Evolutionary conservation across 2,113 vertebrate species (phyloP).

Genomic region (Centrocercus urophasianus): DNA sequence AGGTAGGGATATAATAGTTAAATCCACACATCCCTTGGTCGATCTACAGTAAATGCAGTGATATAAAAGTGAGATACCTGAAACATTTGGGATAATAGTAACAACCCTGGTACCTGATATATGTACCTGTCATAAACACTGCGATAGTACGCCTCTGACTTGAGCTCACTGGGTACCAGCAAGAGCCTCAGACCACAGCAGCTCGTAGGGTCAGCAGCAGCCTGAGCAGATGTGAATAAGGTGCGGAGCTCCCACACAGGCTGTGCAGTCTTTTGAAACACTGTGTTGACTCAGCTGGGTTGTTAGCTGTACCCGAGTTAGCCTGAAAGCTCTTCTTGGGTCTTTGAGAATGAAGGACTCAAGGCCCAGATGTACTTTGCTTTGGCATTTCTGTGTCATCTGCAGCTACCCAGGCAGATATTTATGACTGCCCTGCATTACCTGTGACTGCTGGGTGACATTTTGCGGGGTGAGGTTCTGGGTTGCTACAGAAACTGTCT

Average conservation of each 20-base stretch:
- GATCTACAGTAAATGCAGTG: neutral
- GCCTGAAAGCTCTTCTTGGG: neutral
- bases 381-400: neutral
- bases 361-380: neutral
- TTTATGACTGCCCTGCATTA: neutral
- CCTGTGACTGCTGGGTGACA: neutral
- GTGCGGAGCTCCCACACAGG: neutral
- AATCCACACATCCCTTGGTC: neutral
- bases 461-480: conserved; percentile 20
- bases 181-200: neutral
- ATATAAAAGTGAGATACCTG: neutral
- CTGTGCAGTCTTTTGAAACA: neutral
- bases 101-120: neutral
- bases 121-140: neutral
- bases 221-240: neutral
- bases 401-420: neutral
- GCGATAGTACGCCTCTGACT: neutral
- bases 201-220: neutral
- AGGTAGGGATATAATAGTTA: neutral
- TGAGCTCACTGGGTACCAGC: neutral
- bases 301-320: fast-evolving
- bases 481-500: conserved; percentile 65
- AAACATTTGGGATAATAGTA: neutral
- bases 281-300: neutral
- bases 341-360: neutral